Evolutionary conservation across 1,140 invertebrate species (phyloP).

Genomic region (Lamellibrachia luymesi): DNA sequence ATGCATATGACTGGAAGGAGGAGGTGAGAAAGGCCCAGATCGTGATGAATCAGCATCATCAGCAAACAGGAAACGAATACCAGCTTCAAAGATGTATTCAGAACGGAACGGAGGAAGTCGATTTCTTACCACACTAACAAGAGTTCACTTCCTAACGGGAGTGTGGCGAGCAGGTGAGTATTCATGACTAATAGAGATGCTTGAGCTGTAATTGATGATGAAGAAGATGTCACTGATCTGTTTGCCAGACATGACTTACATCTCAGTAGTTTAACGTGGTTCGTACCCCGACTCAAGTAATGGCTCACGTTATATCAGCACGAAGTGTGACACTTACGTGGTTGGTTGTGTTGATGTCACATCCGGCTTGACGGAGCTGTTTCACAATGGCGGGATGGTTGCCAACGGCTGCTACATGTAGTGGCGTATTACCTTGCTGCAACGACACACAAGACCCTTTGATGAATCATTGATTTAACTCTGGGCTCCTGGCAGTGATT

Average conservation of each 20-base stretch:
- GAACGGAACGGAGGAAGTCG: too few relatives aligned
- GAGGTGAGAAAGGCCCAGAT: too few relatives aligned
- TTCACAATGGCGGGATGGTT: conserved; percentile 72
- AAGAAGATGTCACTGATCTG: neutral
- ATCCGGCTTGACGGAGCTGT: conserved; percentile 69
- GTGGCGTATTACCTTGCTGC: conserved; percentile 72
- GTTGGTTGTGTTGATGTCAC: conserved; percentile 72
- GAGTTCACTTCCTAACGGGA: too few relatives aligned
- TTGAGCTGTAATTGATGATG: neutral
- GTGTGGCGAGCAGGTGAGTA: too few relatives aligned
- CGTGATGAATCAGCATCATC: too few relatives aligned
- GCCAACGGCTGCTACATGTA: conserved; percentile 74
- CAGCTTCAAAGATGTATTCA: too few relatives aligned
- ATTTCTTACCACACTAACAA: too few relatives aligned
- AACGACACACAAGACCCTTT: conserved; percentile 35
- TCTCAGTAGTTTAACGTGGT: neutral
- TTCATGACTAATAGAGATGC: too few relatives aligned
- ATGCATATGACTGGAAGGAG: too few relatives aligned
- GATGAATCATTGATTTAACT: neutral
- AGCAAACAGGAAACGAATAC: too few relatives aligned
- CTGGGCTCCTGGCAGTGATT: neutral
- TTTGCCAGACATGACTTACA: neutral
- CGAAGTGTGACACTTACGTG: conserved; percentile 61
- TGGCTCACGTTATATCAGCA: neutral
- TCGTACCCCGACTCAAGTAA: neutral